A percentile compares a stretch with the other conserved stretches of the same genome.
These are phyloP conservation scores for Orientallactaga bullata DNA, from an alignment of 2,113 vertebrate genomes.

Conservation along the genomic window DNA sequence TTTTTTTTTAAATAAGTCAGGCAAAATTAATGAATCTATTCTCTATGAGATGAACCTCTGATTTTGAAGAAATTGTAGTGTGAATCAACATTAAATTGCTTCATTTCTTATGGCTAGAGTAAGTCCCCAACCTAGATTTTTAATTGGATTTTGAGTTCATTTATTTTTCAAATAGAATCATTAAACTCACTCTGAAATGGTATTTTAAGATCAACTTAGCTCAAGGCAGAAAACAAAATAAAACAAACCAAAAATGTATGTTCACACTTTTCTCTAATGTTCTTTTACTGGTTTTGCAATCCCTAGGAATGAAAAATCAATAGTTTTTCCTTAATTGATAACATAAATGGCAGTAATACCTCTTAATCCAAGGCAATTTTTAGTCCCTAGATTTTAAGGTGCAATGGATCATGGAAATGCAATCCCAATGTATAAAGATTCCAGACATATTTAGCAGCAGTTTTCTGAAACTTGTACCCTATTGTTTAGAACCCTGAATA, in stretches of 20 bases:
- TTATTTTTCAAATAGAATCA: conserved; percentile 52
- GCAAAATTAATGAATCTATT: not conserved
- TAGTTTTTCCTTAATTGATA: not conserved
- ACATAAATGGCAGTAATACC: not conserved
- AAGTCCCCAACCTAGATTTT: conserved; percentile 41
- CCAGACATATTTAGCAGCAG: too few species aligned
- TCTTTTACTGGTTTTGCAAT: not conserved
- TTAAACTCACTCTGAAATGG: conserved; percentile 50
- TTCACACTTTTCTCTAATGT: not conserved
- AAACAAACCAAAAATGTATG: not conserved
- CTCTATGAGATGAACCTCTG: not conserved
- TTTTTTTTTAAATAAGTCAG: conserved; percentile 28
- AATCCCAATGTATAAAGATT: not conserved
- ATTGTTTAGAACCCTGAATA: not conserved
- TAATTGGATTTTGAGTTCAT: conserved; percentile 52
- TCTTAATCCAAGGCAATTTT: not conserved
- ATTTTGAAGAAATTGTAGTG: conserved; percentile 39
- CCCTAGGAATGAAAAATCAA: not conserved
- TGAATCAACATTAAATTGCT: conserved; percentile 64
- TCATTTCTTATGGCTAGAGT: conserved; percentile 45
- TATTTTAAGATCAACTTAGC: conserved; percentile 8
- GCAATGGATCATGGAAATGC: not conserved
- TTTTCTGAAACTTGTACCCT: not conserved
- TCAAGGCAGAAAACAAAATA: not conserved
- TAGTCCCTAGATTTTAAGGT: not conserved